Conservation (phyloP, 2,113 vertebrate genomes). For the Stictonetta naevosa region DNA sequence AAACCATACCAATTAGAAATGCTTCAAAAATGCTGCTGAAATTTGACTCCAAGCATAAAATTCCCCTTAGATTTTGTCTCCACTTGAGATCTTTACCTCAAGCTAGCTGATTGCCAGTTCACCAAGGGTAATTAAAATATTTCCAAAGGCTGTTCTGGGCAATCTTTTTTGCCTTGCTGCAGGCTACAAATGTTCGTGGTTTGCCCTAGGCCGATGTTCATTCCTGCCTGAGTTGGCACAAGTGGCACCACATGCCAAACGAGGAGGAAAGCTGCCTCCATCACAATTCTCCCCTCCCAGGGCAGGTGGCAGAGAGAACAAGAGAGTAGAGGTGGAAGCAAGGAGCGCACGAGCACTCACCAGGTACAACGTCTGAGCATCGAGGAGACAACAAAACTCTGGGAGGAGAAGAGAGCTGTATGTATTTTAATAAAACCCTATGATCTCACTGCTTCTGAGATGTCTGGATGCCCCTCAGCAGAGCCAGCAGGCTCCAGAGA, state of each 20-base stretch:
- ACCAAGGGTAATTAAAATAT: slow-evolving; percentile 24
- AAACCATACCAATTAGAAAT: background rate
- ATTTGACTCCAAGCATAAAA: slow-evolving; percentile 35
- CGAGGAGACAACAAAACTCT: background rate
- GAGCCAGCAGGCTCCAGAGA: background rate
- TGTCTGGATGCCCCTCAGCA: background rate
- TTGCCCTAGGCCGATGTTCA: slow-evolving; percentile 10
- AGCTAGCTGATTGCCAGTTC: background rate
- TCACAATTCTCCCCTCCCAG: background rate
- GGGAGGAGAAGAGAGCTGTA: background rate
- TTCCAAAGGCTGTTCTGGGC: slow-evolving; percentile 47
- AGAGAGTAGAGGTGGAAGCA: background rate
- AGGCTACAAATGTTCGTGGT: background rate
- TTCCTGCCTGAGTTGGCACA: background rate
- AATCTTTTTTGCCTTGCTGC: slow-evolving; percentile 21
- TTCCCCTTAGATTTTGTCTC: slow-evolving; percentile 34
- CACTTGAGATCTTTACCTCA: slow-evolving; percentile 22
- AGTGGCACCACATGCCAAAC: background rate
- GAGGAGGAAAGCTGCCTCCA: background rate
- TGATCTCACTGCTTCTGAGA: background rate
- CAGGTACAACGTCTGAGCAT: background rate
- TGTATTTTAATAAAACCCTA: background rate
- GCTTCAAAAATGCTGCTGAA: slow-evolving; percentile 27
- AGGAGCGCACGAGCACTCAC: background rate
- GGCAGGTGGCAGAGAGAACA: background rate